Evolutionary conservation across 1,140 invertebrate genomes (phyloP).

Genomic region (Drosophila hydei): DNA sequence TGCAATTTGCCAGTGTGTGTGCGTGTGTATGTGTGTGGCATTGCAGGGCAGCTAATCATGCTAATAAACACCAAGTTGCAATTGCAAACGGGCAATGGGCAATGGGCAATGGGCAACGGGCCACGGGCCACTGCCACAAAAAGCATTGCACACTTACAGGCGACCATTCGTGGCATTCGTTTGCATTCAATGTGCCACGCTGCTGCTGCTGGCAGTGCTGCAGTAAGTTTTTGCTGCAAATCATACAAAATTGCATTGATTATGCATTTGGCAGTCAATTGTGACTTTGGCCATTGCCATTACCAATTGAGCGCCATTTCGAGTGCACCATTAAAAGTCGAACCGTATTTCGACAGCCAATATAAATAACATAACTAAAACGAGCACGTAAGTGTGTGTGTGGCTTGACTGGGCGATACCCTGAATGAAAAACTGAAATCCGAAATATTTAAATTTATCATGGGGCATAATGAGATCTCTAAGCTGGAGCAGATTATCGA

Average conservation of each 20-base stretch:
- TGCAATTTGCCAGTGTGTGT: conserved; percentile 39
- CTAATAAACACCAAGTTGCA: conserved; percentile 76
- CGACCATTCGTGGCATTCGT: conserved; percentile 26
- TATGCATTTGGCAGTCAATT: conserved; percentile 79
- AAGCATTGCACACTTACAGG: conserved; percentile 68
- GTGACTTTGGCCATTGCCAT: conserved; percentile 50
- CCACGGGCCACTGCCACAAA: conserved; percentile 49
- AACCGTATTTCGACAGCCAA: conserved; percentile 9
- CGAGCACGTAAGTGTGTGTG: too few relatives aligned
- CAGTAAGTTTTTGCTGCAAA: conserved; percentile 30
- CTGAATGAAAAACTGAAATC: too few relatives aligned
- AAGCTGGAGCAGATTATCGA: too few relatives aligned
- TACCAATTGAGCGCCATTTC: conserved; percentile 55
- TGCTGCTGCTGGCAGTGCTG: neutral
- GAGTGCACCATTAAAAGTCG: conserved; percentile 54
- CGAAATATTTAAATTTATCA: too few relatives aligned
- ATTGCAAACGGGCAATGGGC: conserved; percentile 41
- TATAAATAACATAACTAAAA: neutral
- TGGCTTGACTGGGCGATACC: too few relatives aligned
- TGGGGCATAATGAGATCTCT: too few relatives aligned
- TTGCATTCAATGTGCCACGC: conserved; percentile 49
- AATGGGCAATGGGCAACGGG: conserved; percentile 31
- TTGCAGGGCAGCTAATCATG: conserved; percentile 71
- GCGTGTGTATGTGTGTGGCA: conserved; percentile 29
- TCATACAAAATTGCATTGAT: conserved; percentile 77